Evolutionary conservation across 2,797 vertebrate genomes (phyloP).

Genomic region (Ispidina picta): DNA sequence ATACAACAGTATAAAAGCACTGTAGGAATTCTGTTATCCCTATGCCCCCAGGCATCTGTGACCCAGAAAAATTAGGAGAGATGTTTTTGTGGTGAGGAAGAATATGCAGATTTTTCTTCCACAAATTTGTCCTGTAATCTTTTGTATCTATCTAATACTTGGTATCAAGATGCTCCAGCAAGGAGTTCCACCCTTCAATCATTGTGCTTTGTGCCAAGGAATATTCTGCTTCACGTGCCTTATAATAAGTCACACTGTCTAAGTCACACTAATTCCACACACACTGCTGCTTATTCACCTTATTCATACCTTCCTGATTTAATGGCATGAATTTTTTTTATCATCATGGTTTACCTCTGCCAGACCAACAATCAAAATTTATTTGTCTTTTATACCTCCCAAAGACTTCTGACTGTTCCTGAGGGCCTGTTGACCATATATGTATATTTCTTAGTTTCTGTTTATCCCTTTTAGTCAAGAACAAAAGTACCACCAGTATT

Average conservation of each 20-base stretch:
- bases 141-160: background rate
- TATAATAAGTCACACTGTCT: too few relatives aligned
- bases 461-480: background rate
- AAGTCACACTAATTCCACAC: too few relatives aligned
- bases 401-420: background rate
- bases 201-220: background rate
- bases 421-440: background rate
- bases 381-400: background rate
- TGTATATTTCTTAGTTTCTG: background rate
- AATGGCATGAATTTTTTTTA: background rate
- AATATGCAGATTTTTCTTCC: background rate
- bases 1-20: fast-evolving
- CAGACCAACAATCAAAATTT: background rate
- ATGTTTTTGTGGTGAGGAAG: background rate
- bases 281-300: background rate
- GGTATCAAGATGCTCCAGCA: background rate
- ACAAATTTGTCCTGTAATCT: background rate
- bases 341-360: background rate
- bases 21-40: background rate
- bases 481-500: background rate
- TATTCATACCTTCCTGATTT: background rate
- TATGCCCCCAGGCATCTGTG: fast-evolving
- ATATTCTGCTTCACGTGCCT: background rate
- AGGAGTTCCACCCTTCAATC: background rate
- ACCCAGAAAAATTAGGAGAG: background rate